Evolutionary conservation across 2,797 vertebrate genomes (phyloP).

Genomic region (Sphenodon punctatus): DNA sequence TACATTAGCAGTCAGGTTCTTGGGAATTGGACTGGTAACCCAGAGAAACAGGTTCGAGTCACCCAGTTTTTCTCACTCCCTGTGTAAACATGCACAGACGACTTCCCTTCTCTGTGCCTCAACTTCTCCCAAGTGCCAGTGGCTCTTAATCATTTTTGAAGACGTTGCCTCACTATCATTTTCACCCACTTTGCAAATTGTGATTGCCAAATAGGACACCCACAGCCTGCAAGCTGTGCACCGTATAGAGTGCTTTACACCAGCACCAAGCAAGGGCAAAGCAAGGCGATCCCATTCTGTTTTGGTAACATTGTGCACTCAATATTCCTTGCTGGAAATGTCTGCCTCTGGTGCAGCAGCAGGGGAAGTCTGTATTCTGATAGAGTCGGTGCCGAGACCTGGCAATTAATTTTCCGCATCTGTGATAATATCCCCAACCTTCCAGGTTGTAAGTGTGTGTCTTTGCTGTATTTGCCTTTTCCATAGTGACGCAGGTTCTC

Average conservation of each 20-base stretch:
- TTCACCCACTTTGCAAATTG: background rate
- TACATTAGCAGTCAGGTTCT: too few species aligned
- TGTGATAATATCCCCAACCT: background rate
- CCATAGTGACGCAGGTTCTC: background rate
- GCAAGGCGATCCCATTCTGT: too few species aligned
- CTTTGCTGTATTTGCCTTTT: background rate
- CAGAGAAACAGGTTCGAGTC: too few species aligned
- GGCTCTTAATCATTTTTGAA: too few species aligned
- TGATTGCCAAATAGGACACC: background rate
- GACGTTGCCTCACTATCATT: background rate
- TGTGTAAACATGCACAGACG: too few species aligned
- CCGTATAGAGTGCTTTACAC: too few species aligned
- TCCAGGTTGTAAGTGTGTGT: background rate
- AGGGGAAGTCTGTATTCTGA: background rate
- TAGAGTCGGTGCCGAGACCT: background rate
- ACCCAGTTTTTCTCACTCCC: too few species aligned
- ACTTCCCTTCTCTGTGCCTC: too few species aligned
- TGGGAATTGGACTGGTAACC: too few species aligned
- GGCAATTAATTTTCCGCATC: background rate
- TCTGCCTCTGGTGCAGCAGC: background rate
- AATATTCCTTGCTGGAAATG: background rate
- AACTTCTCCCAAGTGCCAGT: too few species aligned
- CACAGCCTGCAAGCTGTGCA: background rate
- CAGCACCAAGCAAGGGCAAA: too few species aligned
- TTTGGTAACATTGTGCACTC: background rate